Percentiles rank a stretch among this genome's conserved stretches.
These are phyloP conservation scores for Nyleta sp. DNA, from an alignment of 2,888 invertebrate genomes.

Conservation along the genomic window DNA sequence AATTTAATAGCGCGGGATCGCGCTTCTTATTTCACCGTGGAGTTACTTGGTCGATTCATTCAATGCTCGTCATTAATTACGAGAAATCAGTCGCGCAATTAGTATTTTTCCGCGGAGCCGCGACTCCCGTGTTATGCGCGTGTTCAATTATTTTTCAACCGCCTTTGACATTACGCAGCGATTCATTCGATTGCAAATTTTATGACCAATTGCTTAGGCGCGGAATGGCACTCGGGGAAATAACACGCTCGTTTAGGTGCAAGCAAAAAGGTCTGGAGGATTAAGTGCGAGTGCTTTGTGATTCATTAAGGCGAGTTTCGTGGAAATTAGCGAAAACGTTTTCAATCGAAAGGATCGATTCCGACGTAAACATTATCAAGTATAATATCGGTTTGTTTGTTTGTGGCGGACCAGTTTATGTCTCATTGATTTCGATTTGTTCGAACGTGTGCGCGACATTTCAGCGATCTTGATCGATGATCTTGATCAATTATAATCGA, in stretches of 20 bases:
- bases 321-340: not conserved
- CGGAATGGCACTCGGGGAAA: not conserved
- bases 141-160: constrained; percentile 13
- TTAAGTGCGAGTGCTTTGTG: not conserved
- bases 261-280: not conserved
- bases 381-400: no score
- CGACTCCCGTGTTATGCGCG: constrained; percentile 26
- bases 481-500: no score
- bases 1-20: constrained; percentile 38
- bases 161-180: constrained; percentile 25
- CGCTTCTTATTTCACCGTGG: constrained; percentile 35
- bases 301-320: not conserved
- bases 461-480: no score
- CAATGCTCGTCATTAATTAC: constrained; percentile 43
- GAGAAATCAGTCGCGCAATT: constrained; percentile 40
- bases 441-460: no score
- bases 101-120: constrained; percentile 33
- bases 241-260: not conserved
- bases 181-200: constrained; percentile 30
- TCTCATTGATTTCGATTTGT: no score
- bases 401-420: no score
- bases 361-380: no score
- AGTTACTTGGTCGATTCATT: constrained; percentile 30
- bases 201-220: constrained; percentile 13
- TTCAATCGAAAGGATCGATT: not conserved